Evolutionary conservation across 1,140 invertebrate species (phyloP).

Genomic region (Drosophila quadrilineata): DNA sequence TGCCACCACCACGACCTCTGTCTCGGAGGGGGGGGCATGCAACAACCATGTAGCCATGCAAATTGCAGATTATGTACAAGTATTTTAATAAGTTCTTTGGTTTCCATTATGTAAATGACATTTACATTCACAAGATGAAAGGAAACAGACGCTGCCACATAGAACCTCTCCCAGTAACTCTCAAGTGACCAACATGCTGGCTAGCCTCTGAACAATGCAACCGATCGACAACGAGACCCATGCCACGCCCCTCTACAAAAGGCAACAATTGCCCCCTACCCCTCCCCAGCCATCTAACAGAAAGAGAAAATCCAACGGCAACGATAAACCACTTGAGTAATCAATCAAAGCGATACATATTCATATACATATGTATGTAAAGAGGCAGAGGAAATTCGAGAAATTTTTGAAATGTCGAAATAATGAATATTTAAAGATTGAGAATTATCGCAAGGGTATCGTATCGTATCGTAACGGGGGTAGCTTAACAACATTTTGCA

Average conservation of each 20-base stretch:
- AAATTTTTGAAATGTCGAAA: too few species aligned
- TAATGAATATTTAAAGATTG: slow-evolving; percentile 79
- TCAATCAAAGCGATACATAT: slow-evolving; percentile 77
- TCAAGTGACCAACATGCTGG: slow-evolving; percentile 75
- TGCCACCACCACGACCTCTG: not conserved
- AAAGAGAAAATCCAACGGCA: slow-evolving; percentile 30
- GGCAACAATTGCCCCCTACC: slow-evolving; percentile 45
- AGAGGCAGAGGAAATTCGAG: too few species aligned
- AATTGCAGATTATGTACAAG: slow-evolving; percentile 37
- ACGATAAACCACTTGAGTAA: slow-evolving; percentile 78
- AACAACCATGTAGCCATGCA: slow-evolving; percentile 53
- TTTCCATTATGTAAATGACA: slow-evolving; percentile 50
- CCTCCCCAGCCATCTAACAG: too few species aligned
- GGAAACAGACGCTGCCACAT: slow-evolving; percentile 66
- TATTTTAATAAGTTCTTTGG: slow-evolving; percentile 38
- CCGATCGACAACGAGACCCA: too few species aligned
- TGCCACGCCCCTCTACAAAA: slow-evolving; percentile 28
- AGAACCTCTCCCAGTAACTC: too few species aligned
- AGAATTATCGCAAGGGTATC: slow-evolving; percentile 65
- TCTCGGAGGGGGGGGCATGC: too few species aligned
- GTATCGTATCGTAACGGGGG: slow-evolving; percentile 8
- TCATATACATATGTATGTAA: too few species aligned
- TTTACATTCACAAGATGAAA: slow-evolving; percentile 48
- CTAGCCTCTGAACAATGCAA: slow-evolving; percentile 25
- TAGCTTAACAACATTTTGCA: slow-evolving; percentile 62